phyloP scores from a whole-genome alignment of 2,888 invertebrate genomes.

The Tenthredo scrophulariae region DNA sequence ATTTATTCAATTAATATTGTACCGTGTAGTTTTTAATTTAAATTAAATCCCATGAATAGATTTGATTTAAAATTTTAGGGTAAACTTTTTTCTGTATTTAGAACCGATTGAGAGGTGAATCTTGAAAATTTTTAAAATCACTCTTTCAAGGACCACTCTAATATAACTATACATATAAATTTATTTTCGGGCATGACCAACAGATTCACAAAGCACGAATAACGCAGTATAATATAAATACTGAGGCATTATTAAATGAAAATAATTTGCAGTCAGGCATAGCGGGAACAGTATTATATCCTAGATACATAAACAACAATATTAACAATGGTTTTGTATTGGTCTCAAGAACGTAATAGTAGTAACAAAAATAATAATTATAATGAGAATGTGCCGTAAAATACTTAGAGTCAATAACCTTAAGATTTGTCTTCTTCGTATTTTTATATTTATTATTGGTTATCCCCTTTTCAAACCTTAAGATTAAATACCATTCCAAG shows the following conservation, averaged over 20 bases:
- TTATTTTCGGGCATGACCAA: slow-evolving; percentile 3
- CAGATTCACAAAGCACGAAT: slow-evolving; percentile 9
- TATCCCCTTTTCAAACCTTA: slow-evolving; percentile 81
- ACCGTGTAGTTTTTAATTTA: too few species aligned
- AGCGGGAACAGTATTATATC: slow-evolving; percentile 3
- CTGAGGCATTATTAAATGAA: background rate
- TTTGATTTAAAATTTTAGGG: too few species aligned
- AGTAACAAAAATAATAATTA: slow-evolving; percentile 44
- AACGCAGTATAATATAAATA: slow-evolving; percentile 2
- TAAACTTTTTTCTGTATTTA: too few species aligned
- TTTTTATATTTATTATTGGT: background rate
- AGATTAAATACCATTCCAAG: slow-evolving; percentile 93
- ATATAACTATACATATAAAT: background rate
- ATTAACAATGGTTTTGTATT: slow-evolving; percentile 38
- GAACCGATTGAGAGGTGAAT: too few species aligned
- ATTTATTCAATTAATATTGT: too few species aligned
- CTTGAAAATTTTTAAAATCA: too few species aligned
- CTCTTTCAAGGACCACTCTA: too few species aligned
- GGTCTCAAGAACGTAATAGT: slow-evolving; percentile 36
- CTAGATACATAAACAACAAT: slow-evolving; percentile 21
- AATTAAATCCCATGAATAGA: too few species aligned
- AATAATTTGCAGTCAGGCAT: background rate
- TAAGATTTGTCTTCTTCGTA: background rate
- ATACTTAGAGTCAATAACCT: slow-evolving; percentile 33
- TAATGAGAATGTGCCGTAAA: slow-evolving; percentile 50